Conservation (phyloP, 2,113 vertebrate species). For the Mustela nigripes region DNA sequence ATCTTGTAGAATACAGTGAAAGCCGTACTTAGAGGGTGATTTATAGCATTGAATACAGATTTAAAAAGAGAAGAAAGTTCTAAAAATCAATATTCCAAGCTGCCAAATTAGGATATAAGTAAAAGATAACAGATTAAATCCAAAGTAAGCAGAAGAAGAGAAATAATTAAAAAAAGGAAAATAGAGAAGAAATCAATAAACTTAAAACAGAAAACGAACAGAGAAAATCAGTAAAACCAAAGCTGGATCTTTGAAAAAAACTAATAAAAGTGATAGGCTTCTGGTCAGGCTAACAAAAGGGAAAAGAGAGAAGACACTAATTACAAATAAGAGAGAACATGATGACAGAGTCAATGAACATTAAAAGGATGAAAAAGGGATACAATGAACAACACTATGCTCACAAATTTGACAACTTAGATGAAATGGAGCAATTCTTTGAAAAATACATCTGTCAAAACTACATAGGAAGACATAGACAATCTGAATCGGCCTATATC, state of each 20-base stretch:
- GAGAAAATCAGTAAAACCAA: conserved; percentile 17
- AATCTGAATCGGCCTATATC: neutral
- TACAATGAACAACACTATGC: neutral
- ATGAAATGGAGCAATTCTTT: neutral
- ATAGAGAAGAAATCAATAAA: neutral
- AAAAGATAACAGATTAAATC: neutral
- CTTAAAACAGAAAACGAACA: neutral
- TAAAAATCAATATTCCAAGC: neutral
- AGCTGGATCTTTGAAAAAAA: neutral
- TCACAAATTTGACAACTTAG: neutral
- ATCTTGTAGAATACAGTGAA: neutral
- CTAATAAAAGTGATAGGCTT: neutral
- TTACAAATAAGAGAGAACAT: neutral
- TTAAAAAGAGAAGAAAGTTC: neutral
- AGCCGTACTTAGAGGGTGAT: neutral
- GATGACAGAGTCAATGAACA: neutral
- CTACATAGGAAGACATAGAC: neutral
- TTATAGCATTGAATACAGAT: neutral
- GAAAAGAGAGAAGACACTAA: neutral
- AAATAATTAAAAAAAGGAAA: neutral
- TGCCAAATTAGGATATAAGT: neutral
- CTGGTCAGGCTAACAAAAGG: neutral
- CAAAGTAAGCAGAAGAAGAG: neutral
- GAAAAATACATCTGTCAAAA: conserved; percentile 13
- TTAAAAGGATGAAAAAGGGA: neutral